Conservation (phyloP, 2,797 vertebrate genomes). For the Rhynchonycteris naso region DNA sequence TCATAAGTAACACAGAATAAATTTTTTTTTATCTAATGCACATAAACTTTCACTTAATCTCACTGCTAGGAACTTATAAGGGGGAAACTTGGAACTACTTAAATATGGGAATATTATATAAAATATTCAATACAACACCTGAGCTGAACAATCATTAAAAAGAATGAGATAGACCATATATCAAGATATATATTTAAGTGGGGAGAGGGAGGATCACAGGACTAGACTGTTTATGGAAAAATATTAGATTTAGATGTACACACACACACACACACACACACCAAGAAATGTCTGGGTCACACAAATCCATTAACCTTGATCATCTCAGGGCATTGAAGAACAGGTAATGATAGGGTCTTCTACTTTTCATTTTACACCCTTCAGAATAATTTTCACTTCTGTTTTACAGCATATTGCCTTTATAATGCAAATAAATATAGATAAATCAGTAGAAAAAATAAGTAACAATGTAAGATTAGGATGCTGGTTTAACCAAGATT, state of each 20-base stretch:
- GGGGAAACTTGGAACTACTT: background rate
- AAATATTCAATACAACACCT: background rate
- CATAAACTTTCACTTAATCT: slow-evolving; percentile 1
- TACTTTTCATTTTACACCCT: slow-evolving; percentile 11
- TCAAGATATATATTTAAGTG: background rate
- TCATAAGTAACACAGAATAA: background rate
- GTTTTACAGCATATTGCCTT: background rate
- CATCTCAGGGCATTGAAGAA: background rate
- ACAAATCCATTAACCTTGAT: slow-evolving; percentile 12
- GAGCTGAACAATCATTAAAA: background rate
- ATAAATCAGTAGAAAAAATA: background rate
- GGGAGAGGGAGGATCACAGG: background rate
- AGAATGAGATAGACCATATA: background rate
- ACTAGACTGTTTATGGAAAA: background rate
- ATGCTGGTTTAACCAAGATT: background rate
- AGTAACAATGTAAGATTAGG: background rate
- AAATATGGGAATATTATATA: background rate
- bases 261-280: background rate
- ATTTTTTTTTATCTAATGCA: background rate
- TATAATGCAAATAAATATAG: slow-evolving; percentile 30
- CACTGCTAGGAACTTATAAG: slow-evolving; percentile 1
- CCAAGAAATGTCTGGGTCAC: background rate
- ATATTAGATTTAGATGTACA: background rate
- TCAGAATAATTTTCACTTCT: slow-evolving; percentile 15
- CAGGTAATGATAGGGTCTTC: background rate